Percentiles rank a stretch among this genome's conserved stretches.
phyloP scores from a whole-genome alignment of 2,113 vertebrate species.

The Tautogolabrus adspersus region DNA sequence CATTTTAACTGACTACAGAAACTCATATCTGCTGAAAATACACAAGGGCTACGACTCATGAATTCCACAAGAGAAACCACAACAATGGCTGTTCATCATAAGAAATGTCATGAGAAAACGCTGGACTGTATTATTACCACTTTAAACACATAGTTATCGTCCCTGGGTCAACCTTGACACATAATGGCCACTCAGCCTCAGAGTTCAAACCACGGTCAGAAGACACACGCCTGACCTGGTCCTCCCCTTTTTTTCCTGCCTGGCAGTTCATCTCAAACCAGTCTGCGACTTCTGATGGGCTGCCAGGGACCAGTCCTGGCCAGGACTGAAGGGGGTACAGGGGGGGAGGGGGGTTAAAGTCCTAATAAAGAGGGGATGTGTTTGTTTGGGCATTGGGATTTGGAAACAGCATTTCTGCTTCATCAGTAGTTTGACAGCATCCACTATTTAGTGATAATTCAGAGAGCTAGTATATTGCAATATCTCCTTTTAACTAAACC shows the following conservation, averaged over 20 bases:
- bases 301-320: conserved; percentile 61
- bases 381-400: conserved; percentile 6
- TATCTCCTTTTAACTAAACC: too few relatives aligned
- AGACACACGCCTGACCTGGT: conserved; percentile 61
- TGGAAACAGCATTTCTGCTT: not conserved
- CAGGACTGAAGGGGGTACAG: conserved; percentile 2
- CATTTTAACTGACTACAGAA: too few relatives aligned
- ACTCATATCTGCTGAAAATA: not conserved
- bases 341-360: not conserved
- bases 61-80: not conserved
- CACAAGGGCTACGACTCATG: not conserved
- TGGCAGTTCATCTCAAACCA: conserved; percentile 64
- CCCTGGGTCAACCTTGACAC: conserved; percentile 8
- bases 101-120: not conserved
- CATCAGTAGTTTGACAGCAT: not conserved
- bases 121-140: conserved; percentile 32
- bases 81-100: not conserved
- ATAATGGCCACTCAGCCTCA: conserved; percentile 24
- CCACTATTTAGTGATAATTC: not conserved
- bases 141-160: conserved; percentile 29
- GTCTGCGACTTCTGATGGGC: conserved; percentile 68
- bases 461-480: not conserved
- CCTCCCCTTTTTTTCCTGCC: conserved; percentile 44
- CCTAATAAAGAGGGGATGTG: not conserved
- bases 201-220: conserved; percentile 76